phyloP scores from a whole-genome alignment of 2,113 vertebrate genomes.

The Ovibos moschatus region DNA sequence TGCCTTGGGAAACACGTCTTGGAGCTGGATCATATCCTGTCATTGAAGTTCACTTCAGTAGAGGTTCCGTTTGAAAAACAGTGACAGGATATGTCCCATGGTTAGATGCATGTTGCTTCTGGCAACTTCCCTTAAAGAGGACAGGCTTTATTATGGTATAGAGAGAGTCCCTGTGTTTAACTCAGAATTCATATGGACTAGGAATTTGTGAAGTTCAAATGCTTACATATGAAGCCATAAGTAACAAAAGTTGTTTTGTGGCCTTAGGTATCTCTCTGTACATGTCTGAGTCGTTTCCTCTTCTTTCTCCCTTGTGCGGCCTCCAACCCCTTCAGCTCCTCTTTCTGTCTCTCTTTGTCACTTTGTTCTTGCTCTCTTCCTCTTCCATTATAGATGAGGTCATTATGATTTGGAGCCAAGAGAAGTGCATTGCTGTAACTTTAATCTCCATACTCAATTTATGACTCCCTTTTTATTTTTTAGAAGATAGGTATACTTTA shows the following conservation, averaged over 20 bases:
- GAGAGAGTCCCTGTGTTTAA: neutral
- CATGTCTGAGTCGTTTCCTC: neutral
- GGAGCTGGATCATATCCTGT: neutral
- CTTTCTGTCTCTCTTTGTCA: neutral
- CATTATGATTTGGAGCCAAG: slow-evolving; percentile 57
- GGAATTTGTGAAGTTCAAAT: neutral
- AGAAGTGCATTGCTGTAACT: slow-evolving; percentile 48
- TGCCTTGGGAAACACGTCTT: neutral
- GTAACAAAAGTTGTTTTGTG: neutral
- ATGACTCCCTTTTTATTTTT: neutral
- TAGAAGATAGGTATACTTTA: slow-evolving; percentile 16
- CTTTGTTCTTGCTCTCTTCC: neutral
- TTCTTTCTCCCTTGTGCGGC: neutral
- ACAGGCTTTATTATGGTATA: neutral
- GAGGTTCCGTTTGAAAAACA: neutral
- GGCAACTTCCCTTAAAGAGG: neutral
- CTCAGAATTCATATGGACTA: neutral
- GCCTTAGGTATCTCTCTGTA: neutral
- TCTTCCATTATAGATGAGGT: slow-evolving; percentile 65
- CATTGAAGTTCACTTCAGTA: slow-evolving; percentile 41
- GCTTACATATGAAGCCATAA: neutral
- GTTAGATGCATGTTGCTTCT: neutral
- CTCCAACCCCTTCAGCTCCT: neutral
- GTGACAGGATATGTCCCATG: slow-evolving; percentile 11
- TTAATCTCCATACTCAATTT: slow-evolving; percentile 43